Evolutionary conservation across 2,888 invertebrate genomes (phyloP).

Genomic region (Drosophila prolongata): DNA sequence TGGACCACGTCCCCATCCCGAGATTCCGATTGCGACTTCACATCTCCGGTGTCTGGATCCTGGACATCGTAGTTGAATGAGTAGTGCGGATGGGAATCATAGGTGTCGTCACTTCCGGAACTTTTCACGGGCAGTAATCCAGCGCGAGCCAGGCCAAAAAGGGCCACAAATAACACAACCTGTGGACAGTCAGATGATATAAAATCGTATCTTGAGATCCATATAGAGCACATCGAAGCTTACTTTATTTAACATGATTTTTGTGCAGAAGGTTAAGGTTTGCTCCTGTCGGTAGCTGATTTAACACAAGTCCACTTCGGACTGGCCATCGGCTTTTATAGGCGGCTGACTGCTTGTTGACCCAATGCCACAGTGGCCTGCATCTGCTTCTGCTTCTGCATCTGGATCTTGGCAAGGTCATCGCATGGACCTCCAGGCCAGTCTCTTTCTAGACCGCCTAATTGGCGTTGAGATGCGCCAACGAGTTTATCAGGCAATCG

Average conservation of each 20-base stretch:
- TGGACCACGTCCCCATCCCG: constrained; percentile 86
- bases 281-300: constrained; percentile 42
- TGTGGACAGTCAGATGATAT: constrained; percentile 4
- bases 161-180: constrained; percentile 54
- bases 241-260: constrained; percentile 76
- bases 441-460: constrained; percentile 51
- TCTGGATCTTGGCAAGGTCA: constrained; percentile 63
- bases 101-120: constrained; percentile 64
- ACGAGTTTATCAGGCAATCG: constrained; percentile 70
- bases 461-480: constrained; percentile 52
- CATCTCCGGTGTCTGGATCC: constrained; percentile 85
- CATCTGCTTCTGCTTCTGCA: constrained; percentile 15
- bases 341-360: constrained; percentile 42
- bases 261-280: constrained; percentile 15
- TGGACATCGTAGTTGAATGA: constrained; percentile 85
- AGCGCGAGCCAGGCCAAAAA: constrained; percentile 69
- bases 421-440: constrained; percentile 55
- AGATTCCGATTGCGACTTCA: constrained; percentile 85
- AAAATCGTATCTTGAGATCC: neutral
- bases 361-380: constrained; percentile 69
- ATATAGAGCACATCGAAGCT: constrained; percentile 5
- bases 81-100: constrained; percentile 84
- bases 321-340: constrained; percentile 58
- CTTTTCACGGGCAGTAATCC: constrained; percentile 62
- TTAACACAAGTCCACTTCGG: constrained; percentile 43